A percentile compares a stretch with the other conserved stretches of the same genome.
Conservation (phyloP, 2,113 vertebrate genomes). For the Erythrolamprus reginae region DNA sequence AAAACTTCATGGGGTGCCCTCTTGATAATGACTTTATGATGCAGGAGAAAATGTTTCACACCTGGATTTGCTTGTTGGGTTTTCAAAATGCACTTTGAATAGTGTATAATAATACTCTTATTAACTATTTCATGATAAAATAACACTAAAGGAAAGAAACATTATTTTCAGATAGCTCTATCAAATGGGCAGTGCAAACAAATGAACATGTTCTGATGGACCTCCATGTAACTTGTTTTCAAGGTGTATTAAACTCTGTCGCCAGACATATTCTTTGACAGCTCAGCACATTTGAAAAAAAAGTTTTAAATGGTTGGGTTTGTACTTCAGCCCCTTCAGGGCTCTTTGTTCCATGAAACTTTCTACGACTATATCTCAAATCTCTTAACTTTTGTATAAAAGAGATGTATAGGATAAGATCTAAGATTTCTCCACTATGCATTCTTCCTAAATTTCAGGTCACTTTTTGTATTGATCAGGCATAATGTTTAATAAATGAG, state of each 20-base stretch:
- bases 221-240: neutral
- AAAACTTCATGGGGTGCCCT: neutral
- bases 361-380: neutral
- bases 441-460: neutral
- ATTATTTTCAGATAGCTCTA: neutral
- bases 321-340: neutral
- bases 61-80: neutral
- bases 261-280: neutral
- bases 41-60: neutral
- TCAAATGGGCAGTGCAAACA: neutral
- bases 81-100: neutral
- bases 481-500: neutral
- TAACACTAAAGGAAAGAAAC: neutral
- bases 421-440: neutral
- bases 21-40: neutral
- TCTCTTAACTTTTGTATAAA: conserved; percentile 1
- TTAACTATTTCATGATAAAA: neutral
- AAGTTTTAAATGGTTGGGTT: neutral
- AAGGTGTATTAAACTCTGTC: neutral
- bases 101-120: neutral
- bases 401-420: neutral
- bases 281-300: neutral
- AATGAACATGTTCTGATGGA: neutral
- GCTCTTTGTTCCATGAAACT: neutral
- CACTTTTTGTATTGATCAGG: conserved; percentile 4